A percentile compares a stretch with the other conserved stretches of the same genome.
phyloP scores from a whole-genome alignment of 2,113 vertebrate species.

The Toxostoma redivivum region DNA sequence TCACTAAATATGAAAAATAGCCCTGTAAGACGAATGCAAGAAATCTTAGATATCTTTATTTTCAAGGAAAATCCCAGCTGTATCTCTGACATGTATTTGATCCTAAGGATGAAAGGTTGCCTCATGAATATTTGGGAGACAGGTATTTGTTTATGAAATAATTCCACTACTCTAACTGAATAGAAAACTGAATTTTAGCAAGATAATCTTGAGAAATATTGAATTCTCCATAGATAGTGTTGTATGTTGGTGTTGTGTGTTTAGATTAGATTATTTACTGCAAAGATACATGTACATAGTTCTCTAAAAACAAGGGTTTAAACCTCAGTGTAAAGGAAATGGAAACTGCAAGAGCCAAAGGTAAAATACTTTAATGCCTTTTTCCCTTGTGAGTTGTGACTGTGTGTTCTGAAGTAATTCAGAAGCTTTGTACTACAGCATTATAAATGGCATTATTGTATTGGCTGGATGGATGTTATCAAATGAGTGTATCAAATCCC shows the following conservation, averaged over 20 bases:
- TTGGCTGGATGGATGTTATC: neutral
- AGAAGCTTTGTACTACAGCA: neutral
- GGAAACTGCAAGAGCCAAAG: neutral
- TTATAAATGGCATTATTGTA: neutral
- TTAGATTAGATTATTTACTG: neutral
- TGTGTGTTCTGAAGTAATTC: neutral
- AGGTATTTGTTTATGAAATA: neutral
- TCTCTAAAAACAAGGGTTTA: neutral
- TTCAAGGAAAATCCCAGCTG: neutral
- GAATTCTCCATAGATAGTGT: neutral
- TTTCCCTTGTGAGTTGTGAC: neutral
- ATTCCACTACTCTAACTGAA: neutral
- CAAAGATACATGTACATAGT: neutral
- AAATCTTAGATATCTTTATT: neutral
- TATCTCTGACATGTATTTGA: neutral
- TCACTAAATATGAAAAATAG: neutral
- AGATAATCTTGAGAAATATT: neutral
- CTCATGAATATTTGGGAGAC: neutral
- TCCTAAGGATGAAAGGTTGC: neutral
- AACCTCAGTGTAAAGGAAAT: neutral
- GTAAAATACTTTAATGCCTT: neutral
- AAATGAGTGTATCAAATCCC: neutral
- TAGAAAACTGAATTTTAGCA: neutral
- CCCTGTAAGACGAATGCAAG: neutral
- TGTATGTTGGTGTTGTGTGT: accelerated